These are phyloP conservation scores for Mythimna lalbum DNA, from an alignment of 2,888 invertebrate species.

Conservation along the genomic window DNA sequence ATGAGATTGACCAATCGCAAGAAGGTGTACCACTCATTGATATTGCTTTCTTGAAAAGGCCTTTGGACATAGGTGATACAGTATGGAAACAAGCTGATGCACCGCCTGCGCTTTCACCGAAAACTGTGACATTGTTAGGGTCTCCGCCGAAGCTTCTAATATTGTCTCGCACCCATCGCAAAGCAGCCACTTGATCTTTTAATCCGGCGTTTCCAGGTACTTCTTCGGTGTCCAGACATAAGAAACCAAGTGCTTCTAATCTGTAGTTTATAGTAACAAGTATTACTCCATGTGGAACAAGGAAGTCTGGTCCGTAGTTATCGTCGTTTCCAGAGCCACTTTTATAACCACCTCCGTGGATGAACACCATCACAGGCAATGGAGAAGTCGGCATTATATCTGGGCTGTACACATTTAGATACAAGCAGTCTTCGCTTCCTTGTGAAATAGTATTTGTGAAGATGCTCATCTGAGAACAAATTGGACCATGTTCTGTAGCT, in stretches of 20 bases:
- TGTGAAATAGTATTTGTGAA: constrained; percentile 36
- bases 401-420: constrained; percentile 75
- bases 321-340: constrained; percentile 72
- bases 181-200: constrained; percentile 74
- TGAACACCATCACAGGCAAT: constrained; percentile 75
- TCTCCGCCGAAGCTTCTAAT: constrained; percentile 74
- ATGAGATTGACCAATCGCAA: constrained; percentile 72
- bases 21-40: constrained; percentile 71
- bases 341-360: constrained; percentile 75
- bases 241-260: constrained; percentile 72
- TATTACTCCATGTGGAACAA: constrained; percentile 71
- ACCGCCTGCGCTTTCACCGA: constrained; percentile 76
- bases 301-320: constrained; percentile 75
- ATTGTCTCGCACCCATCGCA: constrained; percentile 73
- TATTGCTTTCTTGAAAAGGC: constrained; percentile 72
- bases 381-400: constrained; percentile 58
- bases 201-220: constrained; percentile 75
- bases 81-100: constrained; percentile 67
- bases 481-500: constrained; percentile 69
- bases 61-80: constrained; percentile 74
- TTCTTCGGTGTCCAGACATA: constrained; percentile 71
- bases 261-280: constrained; percentile 77
- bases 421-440: constrained; percentile 76
- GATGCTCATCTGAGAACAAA: constrained; percentile 67
- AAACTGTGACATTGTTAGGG: constrained; percentile 72